A percentile compares a stretch with the other conserved stretches of the same genome.
Evolutionary conservation across 2,888 invertebrate species (phyloP).

Genomic region (Tridacna gigas): DNA sequence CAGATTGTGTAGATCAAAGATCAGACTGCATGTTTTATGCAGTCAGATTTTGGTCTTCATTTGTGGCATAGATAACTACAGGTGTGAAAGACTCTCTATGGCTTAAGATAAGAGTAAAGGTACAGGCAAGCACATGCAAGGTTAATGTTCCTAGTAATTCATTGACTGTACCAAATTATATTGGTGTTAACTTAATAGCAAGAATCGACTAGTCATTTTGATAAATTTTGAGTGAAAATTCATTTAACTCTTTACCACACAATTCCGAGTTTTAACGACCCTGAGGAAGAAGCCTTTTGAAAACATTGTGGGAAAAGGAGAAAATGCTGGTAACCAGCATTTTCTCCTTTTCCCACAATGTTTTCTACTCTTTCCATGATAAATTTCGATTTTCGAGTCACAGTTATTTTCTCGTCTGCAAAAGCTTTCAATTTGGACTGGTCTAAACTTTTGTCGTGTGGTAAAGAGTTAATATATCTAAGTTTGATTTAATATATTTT

Average conservation of each 20-base stretch:
- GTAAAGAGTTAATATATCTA: background rate
- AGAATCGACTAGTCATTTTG: background rate
- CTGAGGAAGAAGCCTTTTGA: too few species aligned
- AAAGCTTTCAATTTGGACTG: background rate
- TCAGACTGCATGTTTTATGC: background rate
- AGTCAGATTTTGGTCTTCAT: background rate
- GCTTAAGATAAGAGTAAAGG: background rate
- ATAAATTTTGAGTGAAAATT: background rate
- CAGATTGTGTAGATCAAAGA: background rate
- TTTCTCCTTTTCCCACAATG: too few species aligned
- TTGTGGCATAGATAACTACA: background rate
- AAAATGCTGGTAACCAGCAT: too few species aligned
- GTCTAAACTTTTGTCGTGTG: background rate
- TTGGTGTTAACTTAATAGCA: background rate
- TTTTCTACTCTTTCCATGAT: too few species aligned
- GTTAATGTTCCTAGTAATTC: background rate
- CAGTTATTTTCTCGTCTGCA: too few species aligned
- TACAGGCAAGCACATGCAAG: background rate
- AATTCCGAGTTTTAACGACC: too few species aligned
- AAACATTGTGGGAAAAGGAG: too few species aligned
- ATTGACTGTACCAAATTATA: background rate
- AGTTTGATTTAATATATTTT: slow-evolving; percentile 7
- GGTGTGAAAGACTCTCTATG: background rate
- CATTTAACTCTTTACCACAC: too few species aligned
- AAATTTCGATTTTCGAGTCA: too few species aligned